Percentiles rank a stretch among this genome's conserved stretches.
Conservation (phyloP, 2,113 vertebrate species). For the Siniperca chuatsi region DNA sequence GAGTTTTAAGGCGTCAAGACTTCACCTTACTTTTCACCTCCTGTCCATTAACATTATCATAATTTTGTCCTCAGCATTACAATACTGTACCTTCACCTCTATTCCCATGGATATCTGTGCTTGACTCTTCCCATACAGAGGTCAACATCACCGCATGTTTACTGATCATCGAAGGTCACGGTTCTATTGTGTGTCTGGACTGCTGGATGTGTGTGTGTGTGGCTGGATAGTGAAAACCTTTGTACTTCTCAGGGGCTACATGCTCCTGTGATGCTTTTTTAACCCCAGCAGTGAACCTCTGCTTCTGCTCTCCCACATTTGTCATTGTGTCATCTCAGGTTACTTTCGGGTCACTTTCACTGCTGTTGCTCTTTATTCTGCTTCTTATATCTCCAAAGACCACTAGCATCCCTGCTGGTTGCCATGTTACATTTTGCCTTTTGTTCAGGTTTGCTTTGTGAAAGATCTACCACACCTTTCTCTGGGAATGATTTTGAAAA, state of each 20-base stretch:
- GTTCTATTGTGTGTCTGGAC: constrained; percentile 4
- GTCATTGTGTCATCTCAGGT: constrained; percentile 48
- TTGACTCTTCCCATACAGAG: constrained; percentile 10
- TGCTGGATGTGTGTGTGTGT: constrained; percentile 14
- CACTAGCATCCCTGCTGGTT: constrained; percentile 11
- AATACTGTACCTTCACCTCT: constrained; percentile 7
- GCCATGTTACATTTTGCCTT: not conserved
- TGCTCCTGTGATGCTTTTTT: constrained; percentile 51
- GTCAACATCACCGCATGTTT: constrained; percentile 39
- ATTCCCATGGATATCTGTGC: constrained; percentile 14
- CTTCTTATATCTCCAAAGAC: constrained; percentile 9
- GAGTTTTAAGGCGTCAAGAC: not conserved
- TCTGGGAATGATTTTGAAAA: constrained; percentile 35
- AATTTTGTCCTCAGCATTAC: constrained; percentile 25
- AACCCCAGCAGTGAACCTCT: constrained; percentile 36
- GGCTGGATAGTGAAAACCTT: not conserved
- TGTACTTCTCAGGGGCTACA: constrained; percentile 20
- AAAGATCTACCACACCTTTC: constrained; percentile 32
- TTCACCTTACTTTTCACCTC: not conserved
- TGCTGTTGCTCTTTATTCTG: not conserved
- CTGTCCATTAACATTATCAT: constrained; percentile 12
- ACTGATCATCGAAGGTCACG: constrained; percentile 10
- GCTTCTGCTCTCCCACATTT: constrained; percentile 53
- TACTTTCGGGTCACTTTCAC: constrained; percentile 32
- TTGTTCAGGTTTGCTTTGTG: constrained; percentile 23